Evolutionary conservation across 2,888 invertebrate species (phyloP).

Genomic region (Tetropium fuscum): DNA sequence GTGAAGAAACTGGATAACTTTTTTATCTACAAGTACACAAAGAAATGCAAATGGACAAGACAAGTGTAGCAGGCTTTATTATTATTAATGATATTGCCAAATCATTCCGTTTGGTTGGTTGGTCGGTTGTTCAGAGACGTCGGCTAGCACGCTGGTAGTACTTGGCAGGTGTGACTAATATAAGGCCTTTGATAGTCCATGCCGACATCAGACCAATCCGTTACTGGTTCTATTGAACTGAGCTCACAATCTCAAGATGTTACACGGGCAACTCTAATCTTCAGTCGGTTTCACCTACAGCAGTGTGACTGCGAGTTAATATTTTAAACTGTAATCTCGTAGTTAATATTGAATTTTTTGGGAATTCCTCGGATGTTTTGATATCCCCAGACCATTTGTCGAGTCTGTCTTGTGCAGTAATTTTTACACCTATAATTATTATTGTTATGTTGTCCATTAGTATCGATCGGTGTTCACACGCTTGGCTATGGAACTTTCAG

Average conservation of each 20-base stretch:
- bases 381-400: slow-evolving; percentile 22
- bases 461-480: slow-evolving; percentile 37
- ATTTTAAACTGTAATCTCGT: slow-evolving; percentile 63
- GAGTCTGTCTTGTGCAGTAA: slow-evolving; percentile 10
- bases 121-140: slow-evolving; percentile 55
- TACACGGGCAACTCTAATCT: slow-evolving; percentile 48
- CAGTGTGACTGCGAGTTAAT: slow-evolving; percentile 61
- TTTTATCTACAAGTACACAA: slow-evolving; percentile 22
- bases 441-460: not conserved
- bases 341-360: slow-evolving; percentile 60
- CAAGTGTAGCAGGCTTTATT: slow-evolving; percentile 49
- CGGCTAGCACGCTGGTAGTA: slow-evolving; percentile 56
- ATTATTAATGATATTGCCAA: slow-evolving; percentile 65
- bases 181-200: slow-evolving; percentile 58
- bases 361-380: slow-evolving; percentile 50
- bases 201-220: slow-evolving; percentile 61
- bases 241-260: slow-evolving; percentile 3
- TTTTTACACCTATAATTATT: slow-evolving; percentile 30
- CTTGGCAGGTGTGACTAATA: slow-evolving; percentile 67
- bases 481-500: slow-evolving; percentile 21
- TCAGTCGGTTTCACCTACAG: slow-evolving; percentile 62
- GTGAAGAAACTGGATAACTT: not conserved
- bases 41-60: slow-evolving; percentile 54
- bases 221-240: slow-evolving; percentile 2
- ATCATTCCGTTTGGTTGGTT: slow-evolving; percentile 63